Base-by-base conservation (phyloP, 30 jellyfish, hydroid and myxozoan genomes). In the Turritopsis rubra region DNA sequence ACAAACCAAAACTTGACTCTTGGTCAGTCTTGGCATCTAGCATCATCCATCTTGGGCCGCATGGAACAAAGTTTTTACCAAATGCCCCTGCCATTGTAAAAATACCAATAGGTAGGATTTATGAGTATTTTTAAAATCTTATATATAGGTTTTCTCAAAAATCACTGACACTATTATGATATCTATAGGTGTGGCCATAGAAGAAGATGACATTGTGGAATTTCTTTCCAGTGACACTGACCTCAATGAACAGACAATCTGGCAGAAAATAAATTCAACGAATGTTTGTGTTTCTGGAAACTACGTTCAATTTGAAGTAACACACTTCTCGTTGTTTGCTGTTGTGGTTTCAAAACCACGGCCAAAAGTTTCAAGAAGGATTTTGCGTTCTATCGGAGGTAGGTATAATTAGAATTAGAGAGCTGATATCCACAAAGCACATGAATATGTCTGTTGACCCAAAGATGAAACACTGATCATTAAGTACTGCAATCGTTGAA, bases 291-390 rank as follows among this genome's bases (percentile, higher is more conserved):
- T 85, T 74, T 41, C 9, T 24, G 85, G 86, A 22, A 75, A 66
- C 20, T 66, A 29, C 5, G 87, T 85, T 54, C 80, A 24, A 28
- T 81, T 90, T 19, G 81, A 60, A 71, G 84, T 91, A 52, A 73
- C 66, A 0, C 97, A 85, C 53, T 85, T 85, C 68, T 86, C 97
- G 19, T 23, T 90, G 73, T 90, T 85, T 54, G 83, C 95, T 90
- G 97, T 91, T 7, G 89, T 80, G 0, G 91, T 54, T 22, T 26
- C 90, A 19, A 90, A 85, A 72, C 53, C 72, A 18, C 77, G 80
- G 22, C 92, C 97, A 20, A 71, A 28, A 31, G 79, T 77, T 7
- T 30, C 75, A 30, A 28, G 85, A 60, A 52, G 74, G 7, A 30
- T 90, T 20, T 30, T 73, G 52, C 81, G 88, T 19, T 30, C 79